Conservation (phyloP, 2,888 invertebrate genomes). For the Onthophagus sagittarius region DNA sequence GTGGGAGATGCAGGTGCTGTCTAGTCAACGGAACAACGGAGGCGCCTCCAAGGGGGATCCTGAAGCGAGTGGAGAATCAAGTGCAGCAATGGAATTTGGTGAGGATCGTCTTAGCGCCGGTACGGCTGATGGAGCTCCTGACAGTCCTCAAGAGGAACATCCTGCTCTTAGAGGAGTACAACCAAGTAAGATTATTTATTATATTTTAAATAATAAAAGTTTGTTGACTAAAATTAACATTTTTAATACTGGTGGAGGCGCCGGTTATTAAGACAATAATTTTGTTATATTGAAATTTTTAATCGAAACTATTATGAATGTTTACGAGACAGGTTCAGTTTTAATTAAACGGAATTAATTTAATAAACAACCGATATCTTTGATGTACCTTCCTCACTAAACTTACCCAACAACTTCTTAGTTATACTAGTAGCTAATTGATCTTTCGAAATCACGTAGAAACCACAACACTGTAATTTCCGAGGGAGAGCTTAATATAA, state of each 20-base stretch:
- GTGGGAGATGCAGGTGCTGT: conserved; percentile 86
- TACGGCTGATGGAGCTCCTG: conserved; percentile 43
- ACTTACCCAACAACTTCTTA: too few species aligned
- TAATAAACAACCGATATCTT: too few species aligned
- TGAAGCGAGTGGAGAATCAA: conserved; percentile 36
- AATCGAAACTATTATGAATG: too few species aligned
- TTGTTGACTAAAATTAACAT: too few species aligned
- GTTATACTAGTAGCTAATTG: too few species aligned
- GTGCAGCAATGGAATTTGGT: conserved; percentile 37
- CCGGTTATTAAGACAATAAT: not conserved
- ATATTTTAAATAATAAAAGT: too few species aligned
- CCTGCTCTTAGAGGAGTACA: conserved; percentile 66
- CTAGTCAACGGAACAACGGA: conserved; percentile 49
- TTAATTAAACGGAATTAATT: conserved; percentile 10
- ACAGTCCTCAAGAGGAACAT: conserved; percentile 53
- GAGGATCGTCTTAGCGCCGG: conserved; percentile 51
- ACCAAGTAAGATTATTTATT: conserved; percentile 44
- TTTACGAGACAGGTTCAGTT: too few species aligned
- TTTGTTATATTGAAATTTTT: too few species aligned
- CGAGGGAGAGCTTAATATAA: too few species aligned
- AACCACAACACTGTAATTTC: too few species aligned
- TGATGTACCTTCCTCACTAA: too few species aligned
- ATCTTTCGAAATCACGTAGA: too few species aligned
- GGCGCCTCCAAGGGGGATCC: conserved; percentile 35
- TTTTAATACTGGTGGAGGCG: not conserved